A percentile compares a stretch with the other conserved stretches of the same genome.
phyloP scores from a whole-genome alignment of 2,113 vertebrate species.

The Brachypodius melanocephalos region DNA sequence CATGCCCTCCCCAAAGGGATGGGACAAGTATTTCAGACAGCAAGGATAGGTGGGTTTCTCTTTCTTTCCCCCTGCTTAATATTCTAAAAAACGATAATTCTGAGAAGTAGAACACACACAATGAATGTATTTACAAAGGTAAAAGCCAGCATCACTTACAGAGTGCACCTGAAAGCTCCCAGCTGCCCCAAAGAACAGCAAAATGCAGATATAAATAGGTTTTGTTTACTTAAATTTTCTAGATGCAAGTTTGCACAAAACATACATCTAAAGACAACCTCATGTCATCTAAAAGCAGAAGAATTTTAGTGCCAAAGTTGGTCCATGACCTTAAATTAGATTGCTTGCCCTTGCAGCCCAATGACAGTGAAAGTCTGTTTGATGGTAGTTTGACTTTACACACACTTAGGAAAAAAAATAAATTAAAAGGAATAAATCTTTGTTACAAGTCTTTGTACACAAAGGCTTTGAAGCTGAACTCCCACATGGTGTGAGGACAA shows the following conservation, averaged over 20 bases:
- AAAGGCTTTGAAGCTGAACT: neutral
- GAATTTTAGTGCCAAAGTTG: neutral
- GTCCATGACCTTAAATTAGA: neutral
- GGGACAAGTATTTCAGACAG: neutral
- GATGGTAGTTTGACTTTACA: neutral
- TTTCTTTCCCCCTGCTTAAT: neutral
- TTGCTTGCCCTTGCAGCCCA: neutral
- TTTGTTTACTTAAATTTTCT: neutral
- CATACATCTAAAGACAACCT: neutral
- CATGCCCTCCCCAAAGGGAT: neutral
- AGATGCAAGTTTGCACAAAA: neutral
- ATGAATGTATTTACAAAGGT: neutral
- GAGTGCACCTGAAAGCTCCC: neutral
- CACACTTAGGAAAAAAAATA: neutral
- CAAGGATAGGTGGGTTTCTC: no score
- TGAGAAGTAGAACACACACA: accelerated
- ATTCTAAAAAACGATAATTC: neutral
- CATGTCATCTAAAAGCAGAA: neutral
- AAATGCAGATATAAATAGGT: neutral
- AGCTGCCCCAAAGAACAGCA: neutral
- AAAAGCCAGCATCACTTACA: neutral
- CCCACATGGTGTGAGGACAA: neutral
- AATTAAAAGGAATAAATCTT: neutral
- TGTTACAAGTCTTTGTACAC: neutral
- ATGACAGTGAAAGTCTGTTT: neutral